Percentiles rank a stretch among this genome's conserved stretches.
These are phyloP conservation scores for Sardinella longiceps DNA, from an alignment of 2,797 vertebrate genomes.

Conservation along the genomic window DNA sequence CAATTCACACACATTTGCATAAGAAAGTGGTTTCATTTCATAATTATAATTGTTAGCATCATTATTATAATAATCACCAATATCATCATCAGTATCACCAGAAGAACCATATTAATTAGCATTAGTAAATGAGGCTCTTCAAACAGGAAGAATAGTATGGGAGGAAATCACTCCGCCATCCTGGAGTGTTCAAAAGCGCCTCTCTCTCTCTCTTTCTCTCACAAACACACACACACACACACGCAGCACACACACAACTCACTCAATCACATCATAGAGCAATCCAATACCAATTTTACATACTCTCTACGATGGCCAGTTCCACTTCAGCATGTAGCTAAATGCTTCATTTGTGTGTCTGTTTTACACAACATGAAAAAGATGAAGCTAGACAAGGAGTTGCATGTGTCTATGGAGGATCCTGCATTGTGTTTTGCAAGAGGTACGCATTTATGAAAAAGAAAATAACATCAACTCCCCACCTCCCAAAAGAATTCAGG, in stretches of 20 bases:
- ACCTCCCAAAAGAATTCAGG: constrained; percentile 36
- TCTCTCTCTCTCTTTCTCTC: background rate
- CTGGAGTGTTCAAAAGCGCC: background rate
- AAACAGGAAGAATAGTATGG: background rate
- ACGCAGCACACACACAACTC: background rate
- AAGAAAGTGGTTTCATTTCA: constrained; percentile 69
- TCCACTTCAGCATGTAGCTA: background rate
- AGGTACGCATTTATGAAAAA: constrained; percentile 66
- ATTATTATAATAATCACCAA: constrained; percentile 51
- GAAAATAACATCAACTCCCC: constrained; percentile 43
- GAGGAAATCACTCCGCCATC: background rate
- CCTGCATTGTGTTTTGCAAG: constrained; percentile 40
- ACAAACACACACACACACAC: constrained; percentile 10
- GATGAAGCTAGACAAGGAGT: background rate
- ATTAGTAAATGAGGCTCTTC: background rate
- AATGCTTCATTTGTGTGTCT: constrained; percentile 12
- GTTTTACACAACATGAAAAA: background rate
- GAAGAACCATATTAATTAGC: background rate
- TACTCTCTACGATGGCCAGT: background rate
- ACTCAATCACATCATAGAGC: background rate
- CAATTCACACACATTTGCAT: constrained; percentile 54
- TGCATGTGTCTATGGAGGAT: background rate
- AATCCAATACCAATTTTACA: background rate
- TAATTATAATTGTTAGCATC: constrained; percentile 51
- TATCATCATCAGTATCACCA: constrained; percentile 63